phyloP scores from a whole-genome alignment of 2,113 vertebrate genomes.

The Oncorhynchus nerka region DNA sequence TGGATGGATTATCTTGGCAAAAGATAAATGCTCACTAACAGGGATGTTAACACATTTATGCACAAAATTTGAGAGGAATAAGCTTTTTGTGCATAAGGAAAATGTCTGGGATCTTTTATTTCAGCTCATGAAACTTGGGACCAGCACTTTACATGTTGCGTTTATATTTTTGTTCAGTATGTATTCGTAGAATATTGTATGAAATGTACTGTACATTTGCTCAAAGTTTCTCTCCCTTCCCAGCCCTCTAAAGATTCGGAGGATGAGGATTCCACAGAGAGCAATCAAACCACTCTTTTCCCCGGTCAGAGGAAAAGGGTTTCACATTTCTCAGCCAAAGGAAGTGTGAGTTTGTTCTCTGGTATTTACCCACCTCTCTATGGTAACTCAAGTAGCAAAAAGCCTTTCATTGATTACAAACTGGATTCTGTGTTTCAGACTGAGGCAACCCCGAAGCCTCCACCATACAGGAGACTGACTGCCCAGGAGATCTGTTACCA shows the following conservation, averaged over 20 bases:
- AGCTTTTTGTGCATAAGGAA: no score
- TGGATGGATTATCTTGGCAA: no score
- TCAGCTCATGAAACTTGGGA: no score
- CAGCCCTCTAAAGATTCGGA: conserved; percentile 62
- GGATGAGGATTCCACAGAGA: conserved; percentile 69
- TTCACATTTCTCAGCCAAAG: conserved; percentile 87
- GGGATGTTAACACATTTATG: no score
- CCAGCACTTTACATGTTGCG: no score
- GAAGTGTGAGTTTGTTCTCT: conserved; percentile 76
- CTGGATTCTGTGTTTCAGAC: conserved; percentile 50
- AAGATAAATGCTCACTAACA: no score
- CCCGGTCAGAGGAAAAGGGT: conserved; percentile 94
- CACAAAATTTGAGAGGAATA: no score
- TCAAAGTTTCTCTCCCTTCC: neutral
- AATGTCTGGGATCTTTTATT: no score
- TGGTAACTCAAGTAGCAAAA: neutral
- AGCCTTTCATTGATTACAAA: neutral
- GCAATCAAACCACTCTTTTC: conserved; percentile 83
- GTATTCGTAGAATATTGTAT: no score
- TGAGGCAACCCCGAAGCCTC: conserved; percentile 62
- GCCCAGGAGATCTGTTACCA: conserved; percentile 93
- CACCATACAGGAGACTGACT: conserved; percentile 74
- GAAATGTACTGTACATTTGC: neutral
- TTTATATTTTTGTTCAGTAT: neutral
- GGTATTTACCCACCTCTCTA: neutral